Evolutionary conservation across 2,888 invertebrate species (phyloP), one percentile per base, ranked within the genome.

Genomic region (Amphipoea lucens): DNA sequence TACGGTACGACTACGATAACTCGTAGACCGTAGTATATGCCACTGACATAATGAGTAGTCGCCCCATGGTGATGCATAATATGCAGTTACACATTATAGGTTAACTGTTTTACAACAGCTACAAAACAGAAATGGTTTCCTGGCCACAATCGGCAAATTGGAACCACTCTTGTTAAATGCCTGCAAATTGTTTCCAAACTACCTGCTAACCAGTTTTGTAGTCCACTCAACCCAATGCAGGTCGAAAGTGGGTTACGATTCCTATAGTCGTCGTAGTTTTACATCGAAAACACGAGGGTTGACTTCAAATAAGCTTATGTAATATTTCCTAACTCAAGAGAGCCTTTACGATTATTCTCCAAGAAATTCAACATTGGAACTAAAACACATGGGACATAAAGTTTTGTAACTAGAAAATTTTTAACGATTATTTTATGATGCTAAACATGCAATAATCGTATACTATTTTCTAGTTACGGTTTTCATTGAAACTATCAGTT

Each of bases 121-220:
- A 57, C 73, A 66, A 74, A 75, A 57, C 73, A 66, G 71, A 71
- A 71, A 73, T 63, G 42, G 40, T 77, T 65, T 68, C 77, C 63
- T 68, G 36, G 14, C 51, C 17, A 42, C 62, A 48, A 20, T 68
- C n/a, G 63, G 54, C 66, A 76, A 86, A 85, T 76, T 54, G 40
- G 42, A 76, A 57, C 65, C 69, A 51, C 63, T 70, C 17, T 79
- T 79, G 84, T 73, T 75, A 75, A 75, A 74, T 79, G 82, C 67
- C 65, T 68, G 66, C 68, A 76, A 81, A 76, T 78, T 81, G 74
- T 67, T 79, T 63, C 51, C 40, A 65, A 78, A 69, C 63, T 89
- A 82, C 82, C 81, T 87, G 78, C 65, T 65, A 87, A 84, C 82
- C 71, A 69, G 75, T 87, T 89, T 81, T 54, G 72, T 84, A 65